These are phyloP conservation scores for Myrmecophaga tridactyla DNA, from an alignment of 2,113 vertebrate species.

Conservation along the genomic window DNA sequence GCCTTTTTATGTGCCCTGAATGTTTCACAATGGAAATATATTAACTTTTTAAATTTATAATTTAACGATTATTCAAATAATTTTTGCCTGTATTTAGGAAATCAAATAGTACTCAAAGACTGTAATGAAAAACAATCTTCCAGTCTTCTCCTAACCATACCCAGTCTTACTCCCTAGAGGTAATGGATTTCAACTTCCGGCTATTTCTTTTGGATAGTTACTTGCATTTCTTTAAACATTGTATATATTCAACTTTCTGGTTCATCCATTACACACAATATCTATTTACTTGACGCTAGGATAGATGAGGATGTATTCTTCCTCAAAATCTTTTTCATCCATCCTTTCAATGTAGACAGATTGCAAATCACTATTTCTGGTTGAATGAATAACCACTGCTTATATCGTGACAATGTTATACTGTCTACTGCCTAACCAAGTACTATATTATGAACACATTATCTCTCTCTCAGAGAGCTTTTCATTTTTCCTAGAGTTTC, in stretches of 20 bases:
- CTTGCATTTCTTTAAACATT: neutral
- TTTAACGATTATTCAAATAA: conserved; percentile 21
- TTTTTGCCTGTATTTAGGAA: conserved; percentile 7
- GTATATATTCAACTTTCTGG: neutral
- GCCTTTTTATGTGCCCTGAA: neutral
- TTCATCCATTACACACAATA: neutral
- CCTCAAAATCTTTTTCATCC: neutral
- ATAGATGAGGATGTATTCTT: neutral
- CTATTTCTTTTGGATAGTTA: neutral
- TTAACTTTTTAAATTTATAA: conserved; percentile 13
- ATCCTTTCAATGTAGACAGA: neutral
- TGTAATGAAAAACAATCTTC: neutral
- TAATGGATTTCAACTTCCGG: no score
- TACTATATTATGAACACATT: neutral
- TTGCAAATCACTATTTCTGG: neutral
- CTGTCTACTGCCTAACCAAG: neutral
- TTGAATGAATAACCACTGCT: neutral
- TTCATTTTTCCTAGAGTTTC: neutral
- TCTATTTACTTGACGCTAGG: neutral
- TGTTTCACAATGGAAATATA: neutral
- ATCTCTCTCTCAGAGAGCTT: neutral
- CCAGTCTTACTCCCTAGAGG: neutral
- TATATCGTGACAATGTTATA: neutral
- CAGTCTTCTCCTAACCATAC: neutral
- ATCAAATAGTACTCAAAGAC: neutral